Percentiles rank a stretch among this genome's conserved stretches.
Conservation (phyloP, 1,140 invertebrate genomes). For the Drosophila subpulchrella region DNA sequence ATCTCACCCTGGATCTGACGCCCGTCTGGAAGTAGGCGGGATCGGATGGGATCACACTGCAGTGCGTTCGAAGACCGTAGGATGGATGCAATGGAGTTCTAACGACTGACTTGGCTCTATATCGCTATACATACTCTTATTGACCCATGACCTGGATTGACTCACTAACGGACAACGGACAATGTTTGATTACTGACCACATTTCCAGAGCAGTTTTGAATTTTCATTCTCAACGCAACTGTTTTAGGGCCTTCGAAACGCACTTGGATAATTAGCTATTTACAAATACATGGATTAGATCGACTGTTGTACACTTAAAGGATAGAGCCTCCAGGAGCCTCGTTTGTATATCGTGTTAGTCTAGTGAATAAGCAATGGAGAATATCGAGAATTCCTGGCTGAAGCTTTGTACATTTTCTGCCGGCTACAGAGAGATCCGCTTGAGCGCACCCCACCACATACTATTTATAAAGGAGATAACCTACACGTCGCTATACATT, state of each 20-base stretch:
- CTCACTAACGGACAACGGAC: slow-evolving; percentile 7
- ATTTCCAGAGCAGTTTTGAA: not conserved
- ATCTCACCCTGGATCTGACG: slow-evolving; percentile 92
- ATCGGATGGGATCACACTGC: not conserved
- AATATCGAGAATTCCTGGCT: slow-evolving; percentile 30
- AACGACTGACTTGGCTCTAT: slow-evolving; percentile 23
- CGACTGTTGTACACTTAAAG: slow-evolving; percentile 64
- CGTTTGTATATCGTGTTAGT: slow-evolving; percentile 67
- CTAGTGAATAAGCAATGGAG: slow-evolving; percentile 53
- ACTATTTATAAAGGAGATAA: slow-evolving; percentile 32
- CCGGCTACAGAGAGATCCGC: slow-evolving; percentile 57
- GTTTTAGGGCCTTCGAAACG: slow-evolving; percentile 22
- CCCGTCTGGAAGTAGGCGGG: slow-evolving; percentile 88
- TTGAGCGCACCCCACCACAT: slow-evolving; percentile 58
- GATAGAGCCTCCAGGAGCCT: slow-evolving; percentile 34
- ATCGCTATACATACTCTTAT: not conserved
- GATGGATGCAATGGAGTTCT: slow-evolving; percentile 1
- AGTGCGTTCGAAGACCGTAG: slow-evolving; percentile 27
- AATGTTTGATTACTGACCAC: slow-evolving; percentile 27
- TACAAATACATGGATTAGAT: slow-evolving; percentile 42
- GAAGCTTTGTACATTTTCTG: slow-evolving; percentile 66
- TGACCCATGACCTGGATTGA: slow-evolving; percentile 27
- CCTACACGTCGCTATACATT: slow-evolving; percentile 33
- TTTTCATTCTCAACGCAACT: slow-evolving; percentile 7
- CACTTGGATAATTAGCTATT: slow-evolving; percentile 24